These are phyloP conservation scores for Eublepharis macularius DNA, from an alignment of 2,113 vertebrate genomes.

Conservation along the genomic window DNA sequence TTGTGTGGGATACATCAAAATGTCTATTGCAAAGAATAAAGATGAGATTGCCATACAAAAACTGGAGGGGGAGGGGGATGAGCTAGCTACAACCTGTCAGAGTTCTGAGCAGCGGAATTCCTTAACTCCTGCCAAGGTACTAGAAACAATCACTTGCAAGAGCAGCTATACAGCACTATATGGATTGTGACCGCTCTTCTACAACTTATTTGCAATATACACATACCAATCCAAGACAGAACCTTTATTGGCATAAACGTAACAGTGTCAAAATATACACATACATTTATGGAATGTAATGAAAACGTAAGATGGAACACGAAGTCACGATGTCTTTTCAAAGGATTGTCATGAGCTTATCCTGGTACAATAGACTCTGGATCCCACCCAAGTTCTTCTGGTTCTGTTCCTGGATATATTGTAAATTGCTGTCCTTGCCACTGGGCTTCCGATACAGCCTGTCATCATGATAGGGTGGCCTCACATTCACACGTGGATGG, in stretches of 20 bases:
- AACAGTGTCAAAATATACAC: too few species aligned
- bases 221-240: too few species aligned
- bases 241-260: too few species aligned
- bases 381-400: conserved; percentile 83
- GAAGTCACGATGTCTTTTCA: conserved; percentile 77
- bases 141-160: conserved; percentile 21
- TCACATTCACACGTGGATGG: conserved; percentile 77
- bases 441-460: conserved; percentile 75
- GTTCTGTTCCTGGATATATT: conserved; percentile 82
- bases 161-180: conserved; percentile 19
- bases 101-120: conserved; percentile 28
- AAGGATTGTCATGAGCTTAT: conserved; percentile 96
- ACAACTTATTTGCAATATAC: conserved; percentile 51
- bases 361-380: conserved; percentile 84
- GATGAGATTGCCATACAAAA: not conserved
- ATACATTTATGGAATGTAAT: conserved; percentile 69
- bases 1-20: not conserved
- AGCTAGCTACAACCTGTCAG: conserved; percentile 56
- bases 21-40: not conserved
- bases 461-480: conserved; percentile 82
- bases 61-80: not conserved
- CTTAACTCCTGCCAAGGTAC: conserved; percentile 52
- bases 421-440: conserved; percentile 77
- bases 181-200: conserved; percentile 53
- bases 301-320: conserved; percentile 57